phyloP scores from a whole-genome alignment of 2,888 invertebrate genomes.

The Epicampocera succincta region DNA sequence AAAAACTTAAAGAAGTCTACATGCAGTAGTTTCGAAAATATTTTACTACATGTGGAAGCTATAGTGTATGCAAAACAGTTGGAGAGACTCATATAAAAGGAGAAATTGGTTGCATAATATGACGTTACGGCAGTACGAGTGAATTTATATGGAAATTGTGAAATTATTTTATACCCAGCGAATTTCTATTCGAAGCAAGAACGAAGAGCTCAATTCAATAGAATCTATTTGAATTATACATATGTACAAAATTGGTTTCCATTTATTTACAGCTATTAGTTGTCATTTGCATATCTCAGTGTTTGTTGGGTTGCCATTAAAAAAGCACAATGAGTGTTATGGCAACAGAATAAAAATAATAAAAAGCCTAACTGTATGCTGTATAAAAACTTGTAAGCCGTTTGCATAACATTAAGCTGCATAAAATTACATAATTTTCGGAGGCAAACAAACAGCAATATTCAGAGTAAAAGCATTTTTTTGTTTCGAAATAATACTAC shows the following conservation, averaged over 20 bases:
- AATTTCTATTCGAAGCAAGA: too few relatives aligned
- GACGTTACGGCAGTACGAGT: neutral
- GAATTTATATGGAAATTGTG: neutral
- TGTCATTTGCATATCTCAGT: too few relatives aligned
- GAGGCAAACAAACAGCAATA: neutral
- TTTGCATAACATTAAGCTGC: constrained; percentile 56
- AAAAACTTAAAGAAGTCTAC: constrained; percentile 6
- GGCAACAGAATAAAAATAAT: neutral
- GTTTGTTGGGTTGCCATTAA: too few relatives aligned
- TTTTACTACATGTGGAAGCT: neutral
- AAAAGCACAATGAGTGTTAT: neutral
- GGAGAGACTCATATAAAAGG: constrained; percentile 3
- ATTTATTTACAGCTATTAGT: too few relatives aligned
- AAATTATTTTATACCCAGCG: too few relatives aligned
- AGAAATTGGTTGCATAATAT: constrained; percentile 47
- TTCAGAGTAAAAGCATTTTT: neutral
- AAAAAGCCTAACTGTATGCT: constrained; percentile 38
- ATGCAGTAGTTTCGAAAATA: constrained; percentile 13
- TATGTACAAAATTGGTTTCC: too few relatives aligned
- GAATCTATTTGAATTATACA: too few relatives aligned
- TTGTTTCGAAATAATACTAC: neutral
- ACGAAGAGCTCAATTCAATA: too few relatives aligned
- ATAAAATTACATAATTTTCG: constrained; percentile 42
- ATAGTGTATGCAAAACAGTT: constrained; percentile 18
- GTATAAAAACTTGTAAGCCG: constrained; percentile 23